A percentile compares a stretch with the other conserved stretches of the same genome.
Conservation (phyloP, 2,797 vertebrate genomes). For the Otolemur crassicaudatus region DNA sequence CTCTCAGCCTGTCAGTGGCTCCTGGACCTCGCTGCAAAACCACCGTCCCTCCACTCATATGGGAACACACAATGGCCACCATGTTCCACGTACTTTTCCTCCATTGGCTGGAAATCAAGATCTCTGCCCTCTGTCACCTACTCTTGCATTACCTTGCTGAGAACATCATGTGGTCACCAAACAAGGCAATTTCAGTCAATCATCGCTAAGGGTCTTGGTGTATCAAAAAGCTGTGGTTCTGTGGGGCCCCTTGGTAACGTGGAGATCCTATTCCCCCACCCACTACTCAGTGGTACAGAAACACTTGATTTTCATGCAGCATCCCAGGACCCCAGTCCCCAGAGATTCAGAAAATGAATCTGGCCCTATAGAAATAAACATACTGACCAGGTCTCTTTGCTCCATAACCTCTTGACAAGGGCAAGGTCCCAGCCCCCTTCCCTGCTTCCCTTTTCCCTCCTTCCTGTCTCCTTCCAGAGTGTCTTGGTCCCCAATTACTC, state of each 20-base stretch:
- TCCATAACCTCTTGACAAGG: neutral
- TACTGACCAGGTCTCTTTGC: neutral
- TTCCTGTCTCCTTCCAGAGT: slow-evolving; percentile 54
- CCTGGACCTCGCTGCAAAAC: neutral
- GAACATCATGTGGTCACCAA: neutral
- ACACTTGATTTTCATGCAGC: neutral
- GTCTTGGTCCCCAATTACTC: slow-evolving; percentile 65
- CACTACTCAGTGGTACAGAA: neutral
- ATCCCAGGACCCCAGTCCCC: neutral
- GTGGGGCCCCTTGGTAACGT: neutral
- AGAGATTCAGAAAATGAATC: neutral
- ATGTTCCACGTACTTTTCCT: neutral
- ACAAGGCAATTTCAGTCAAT: neutral
- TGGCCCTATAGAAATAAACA: rapidly evolving
- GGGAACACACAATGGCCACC: neutral
- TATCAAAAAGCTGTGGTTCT: neutral
- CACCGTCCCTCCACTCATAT: neutral
- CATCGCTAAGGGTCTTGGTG: neutral
- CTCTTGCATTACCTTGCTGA: neutral
- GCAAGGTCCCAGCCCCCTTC: neutral
- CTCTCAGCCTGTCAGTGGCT: neutral
- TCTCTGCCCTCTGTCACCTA: neutral
- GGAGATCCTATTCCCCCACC: too few relatives aligned
- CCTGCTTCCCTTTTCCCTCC: neutral
- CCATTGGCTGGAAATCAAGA: neutral